phyloP scores from a whole-genome alignment of 2,113 vertebrate species.

The Engraulis encrasicolus region DNA sequence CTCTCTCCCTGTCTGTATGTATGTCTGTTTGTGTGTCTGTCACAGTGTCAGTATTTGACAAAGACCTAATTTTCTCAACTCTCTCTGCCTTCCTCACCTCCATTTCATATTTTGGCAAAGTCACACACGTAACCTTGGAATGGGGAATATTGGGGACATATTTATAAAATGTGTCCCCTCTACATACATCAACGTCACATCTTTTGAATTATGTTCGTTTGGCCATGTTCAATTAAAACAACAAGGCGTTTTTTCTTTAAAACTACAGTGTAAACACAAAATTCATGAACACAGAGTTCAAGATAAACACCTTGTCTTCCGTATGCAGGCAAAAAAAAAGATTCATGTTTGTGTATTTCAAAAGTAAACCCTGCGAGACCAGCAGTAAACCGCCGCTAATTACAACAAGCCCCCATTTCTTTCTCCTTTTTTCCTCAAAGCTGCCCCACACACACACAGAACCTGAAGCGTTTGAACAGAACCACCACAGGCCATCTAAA shows the following conservation, averaged over 20 bases:
- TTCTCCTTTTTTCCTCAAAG: constrained; percentile 20
- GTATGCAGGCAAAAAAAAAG: neutral
- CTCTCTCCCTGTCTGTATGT: neutral
- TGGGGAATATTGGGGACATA: neutral
- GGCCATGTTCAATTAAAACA: neutral
- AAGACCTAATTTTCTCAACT: neutral
- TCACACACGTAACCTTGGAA: neutral
- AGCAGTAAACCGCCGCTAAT: neutral
- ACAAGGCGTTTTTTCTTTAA: constrained; percentile 17
- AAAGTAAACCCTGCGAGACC: constrained; percentile 11
- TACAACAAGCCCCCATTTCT: neutral
- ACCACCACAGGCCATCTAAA: neutral
- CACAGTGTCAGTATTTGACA: neutral
- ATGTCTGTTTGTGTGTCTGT: neutral
- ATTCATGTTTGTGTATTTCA: constrained; percentile 22
- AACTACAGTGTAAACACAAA: constrained; percentile 12
- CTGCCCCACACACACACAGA: neutral
- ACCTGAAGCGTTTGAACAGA: neutral
- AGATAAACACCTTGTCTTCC: constrained; percentile 19
- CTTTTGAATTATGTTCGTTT: neutral
- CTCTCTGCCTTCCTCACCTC: neutral
- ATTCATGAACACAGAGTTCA: neutral
- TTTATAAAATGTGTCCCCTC: neutral
- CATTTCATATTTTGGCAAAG: neutral
- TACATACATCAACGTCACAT: neutral